Evolutionary conservation across 1,140 invertebrate species (phyloP), one percentile per base, ranked within the genome.

Genomic region (Drosophila rhopaloa): DNA sequence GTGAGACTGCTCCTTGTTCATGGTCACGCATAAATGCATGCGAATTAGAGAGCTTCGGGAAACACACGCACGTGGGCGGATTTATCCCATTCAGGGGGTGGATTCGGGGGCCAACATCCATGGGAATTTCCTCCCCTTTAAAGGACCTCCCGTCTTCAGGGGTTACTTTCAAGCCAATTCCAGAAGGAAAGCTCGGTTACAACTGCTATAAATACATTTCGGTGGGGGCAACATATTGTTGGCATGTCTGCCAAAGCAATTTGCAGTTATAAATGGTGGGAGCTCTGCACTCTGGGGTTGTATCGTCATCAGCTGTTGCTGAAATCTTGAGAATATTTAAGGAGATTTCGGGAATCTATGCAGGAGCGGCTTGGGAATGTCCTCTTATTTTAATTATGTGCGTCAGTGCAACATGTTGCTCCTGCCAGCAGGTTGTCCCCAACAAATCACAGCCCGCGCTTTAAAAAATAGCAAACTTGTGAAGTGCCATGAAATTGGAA

Each of bases 11-110:
- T 67, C 24, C 75, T 51, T 70, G 65, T 72, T 86, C 81, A 65
- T 91, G 83, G 78, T 88, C 83, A 91, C 83, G 88, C 88, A 83
- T 91, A 91, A 91, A 91, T 91, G 88, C 80, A 91, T 83, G 66
- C 76, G 81, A 91, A 91, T 91, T 91, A 91, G 80, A 73, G 62
- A 76, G 50, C 51, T 66, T 46, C 43, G 47, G 51, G 43, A 70
- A 70, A 41, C 65, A 66, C 44, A 73, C 75, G 76, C 81, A 83
- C 82, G 76, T 81, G 59, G 44, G 54, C 38, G 46, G 27, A 72
- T 76, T 72, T 48, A 38, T 41, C 37, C 55, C 9, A 73, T 54
- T 35, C 16, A 38, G 44, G 37, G 76, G 60, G 48, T 53, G 37
- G 19, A 37, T 76, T 58, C 14, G 13, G 61, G 60, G 11, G 13